Conservation (phyloP, 2,888 invertebrate species). For the Steinernema scapterisci region DNA sequence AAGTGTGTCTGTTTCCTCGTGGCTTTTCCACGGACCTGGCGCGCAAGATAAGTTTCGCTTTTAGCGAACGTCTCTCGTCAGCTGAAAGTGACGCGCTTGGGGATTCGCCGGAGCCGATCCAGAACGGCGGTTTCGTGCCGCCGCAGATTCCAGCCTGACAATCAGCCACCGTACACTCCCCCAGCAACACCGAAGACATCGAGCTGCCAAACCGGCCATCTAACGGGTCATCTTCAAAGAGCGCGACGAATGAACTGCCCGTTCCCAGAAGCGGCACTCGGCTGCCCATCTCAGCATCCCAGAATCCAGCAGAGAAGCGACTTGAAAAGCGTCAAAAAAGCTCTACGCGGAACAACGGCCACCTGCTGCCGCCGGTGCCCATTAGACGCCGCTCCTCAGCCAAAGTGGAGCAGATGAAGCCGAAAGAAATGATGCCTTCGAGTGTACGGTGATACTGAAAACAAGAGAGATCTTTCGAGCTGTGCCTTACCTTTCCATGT, state of each 20-base stretch:
- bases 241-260: constrained; percentile 9
- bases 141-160: constrained; percentile 8
- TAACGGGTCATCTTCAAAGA: constrained; percentile 9
- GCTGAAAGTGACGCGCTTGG: constrained; percentile 41
- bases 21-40: constrained; percentile 45
- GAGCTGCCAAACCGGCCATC: constrained; percentile 25
- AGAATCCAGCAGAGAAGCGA: too few species aligned
- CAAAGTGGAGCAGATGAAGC: constrained; percentile 13
- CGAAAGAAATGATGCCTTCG: constrained; percentile 29
- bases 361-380: constrained; percentile 1
- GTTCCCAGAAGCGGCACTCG: background rate
- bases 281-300: too few species aligned
- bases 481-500: constrained; percentile 13
- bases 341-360: background rate
- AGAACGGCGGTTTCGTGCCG: background rate
- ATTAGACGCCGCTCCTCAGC: constrained; percentile 19
- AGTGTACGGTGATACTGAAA: constrained; percentile 26
- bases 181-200: constrained; percentile 10
- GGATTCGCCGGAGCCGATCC: constrained; percentile 12
- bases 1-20: constrained; percentile 50
- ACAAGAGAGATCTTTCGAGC: background rate
- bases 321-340: background rate
- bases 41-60: constrained; percentile 47
- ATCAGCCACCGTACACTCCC: constrained; percentile 32
- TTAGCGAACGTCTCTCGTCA: constrained; percentile 48